These are phyloP conservation scores for Gopherus evgoodei DNA, from an alignment of 2,113 vertebrate species.

Conservation along the genomic window DNA sequence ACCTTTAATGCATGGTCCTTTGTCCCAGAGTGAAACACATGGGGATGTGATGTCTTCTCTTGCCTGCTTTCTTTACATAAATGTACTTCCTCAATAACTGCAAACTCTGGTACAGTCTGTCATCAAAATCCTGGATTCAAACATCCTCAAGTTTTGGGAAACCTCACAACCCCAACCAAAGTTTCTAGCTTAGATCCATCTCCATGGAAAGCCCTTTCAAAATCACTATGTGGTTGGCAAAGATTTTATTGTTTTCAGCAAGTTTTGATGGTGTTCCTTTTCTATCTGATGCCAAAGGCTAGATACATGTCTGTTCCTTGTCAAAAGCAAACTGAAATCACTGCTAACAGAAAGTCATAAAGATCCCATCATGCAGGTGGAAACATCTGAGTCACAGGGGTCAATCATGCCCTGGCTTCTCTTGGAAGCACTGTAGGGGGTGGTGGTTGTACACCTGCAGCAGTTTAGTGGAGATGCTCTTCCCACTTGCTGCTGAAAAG, in stretches of 20 bases:
- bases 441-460: not conserved
- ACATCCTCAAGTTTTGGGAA: not conserved
- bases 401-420: not conserved
- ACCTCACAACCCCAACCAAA: not conserved
- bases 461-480: not conserved
- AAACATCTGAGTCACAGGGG: not conserved
- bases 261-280: not conserved
- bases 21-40: not conserved
- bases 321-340: not conserved
- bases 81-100: rapidly evolving
- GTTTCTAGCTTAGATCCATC: not conserved
- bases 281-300: not conserved
- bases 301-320: not conserved
- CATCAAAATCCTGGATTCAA: not conserved
- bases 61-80: not conserved
- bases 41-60: not conserved
- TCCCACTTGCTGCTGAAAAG: not conserved
- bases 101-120: not conserved
- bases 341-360: not conserved
- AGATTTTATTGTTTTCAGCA: not conserved
- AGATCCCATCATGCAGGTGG: not conserved
- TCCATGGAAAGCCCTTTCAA: not conserved
- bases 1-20: not conserved
- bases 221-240: rapidly evolving
- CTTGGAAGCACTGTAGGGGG: not conserved